phyloP scores from a whole-genome alignment of 1,140 invertebrate genomes.

The Lucilia cuprina region DNA sequence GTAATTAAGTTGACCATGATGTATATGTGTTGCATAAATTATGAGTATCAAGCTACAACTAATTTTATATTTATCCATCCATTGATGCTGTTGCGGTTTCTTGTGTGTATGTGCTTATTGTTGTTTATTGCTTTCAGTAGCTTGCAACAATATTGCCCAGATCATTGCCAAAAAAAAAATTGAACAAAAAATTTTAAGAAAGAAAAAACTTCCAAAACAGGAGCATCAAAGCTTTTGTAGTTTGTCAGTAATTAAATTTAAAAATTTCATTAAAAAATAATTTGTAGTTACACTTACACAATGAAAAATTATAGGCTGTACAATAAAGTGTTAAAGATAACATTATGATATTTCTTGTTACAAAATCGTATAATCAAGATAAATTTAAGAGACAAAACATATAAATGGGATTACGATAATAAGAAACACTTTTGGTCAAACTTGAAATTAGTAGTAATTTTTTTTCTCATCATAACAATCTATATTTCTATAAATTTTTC shows the following conservation, averaged over 20 bases:
- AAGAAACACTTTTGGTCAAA: too few relatives aligned
- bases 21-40: slow-evolving; percentile 18
- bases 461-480: too few relatives aligned
- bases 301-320: slow-evolving; percentile 4
- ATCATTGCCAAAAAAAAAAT: neutral
- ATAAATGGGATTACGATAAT: too few relatives aligned
- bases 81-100: neutral
- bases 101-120: neutral
- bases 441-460: too few relatives aligned
- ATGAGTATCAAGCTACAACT: slow-evolving; percentile 14
- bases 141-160: neutral
- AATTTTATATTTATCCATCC: slow-evolving; percentile 18
- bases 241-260: slow-evolving; percentile 18
- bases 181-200: neutral
- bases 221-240: neutral
- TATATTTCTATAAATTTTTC: too few relatives aligned
- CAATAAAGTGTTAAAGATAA: slow-evolving; percentile 1
- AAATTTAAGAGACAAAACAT: too few relatives aligned
- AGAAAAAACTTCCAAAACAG: neutral
- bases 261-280: slow-evolving; percentile 7
- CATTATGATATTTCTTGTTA: neutral
- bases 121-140: neutral
- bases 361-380: neutral
- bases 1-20: slow-evolving; percentile 17
- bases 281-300: slow-evolving; percentile 1